Conservation (phyloP, 2,888 invertebrate species). For the Heliothis peltigera region DNA sequence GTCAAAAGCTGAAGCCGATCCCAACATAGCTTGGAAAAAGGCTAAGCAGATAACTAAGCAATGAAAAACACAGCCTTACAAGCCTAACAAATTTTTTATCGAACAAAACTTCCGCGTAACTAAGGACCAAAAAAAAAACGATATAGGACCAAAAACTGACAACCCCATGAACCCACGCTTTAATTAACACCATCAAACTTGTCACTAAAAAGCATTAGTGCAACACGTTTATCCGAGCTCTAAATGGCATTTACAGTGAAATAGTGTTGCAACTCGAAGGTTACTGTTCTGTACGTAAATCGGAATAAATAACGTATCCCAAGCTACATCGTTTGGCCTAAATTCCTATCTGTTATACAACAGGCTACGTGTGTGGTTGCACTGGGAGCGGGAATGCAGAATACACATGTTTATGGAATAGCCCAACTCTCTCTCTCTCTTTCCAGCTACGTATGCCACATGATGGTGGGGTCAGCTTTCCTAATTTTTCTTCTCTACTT, state of each 20-base stretch:
- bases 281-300: conserved; percentile 58
- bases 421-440: too few species aligned
- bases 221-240: conserved; percentile 27
- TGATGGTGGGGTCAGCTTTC: too few species aligned
- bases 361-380: conserved; percentile 23
- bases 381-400: conserved; percentile 35
- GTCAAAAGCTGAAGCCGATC: too few species aligned
- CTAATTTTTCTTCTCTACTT: too few species aligned
- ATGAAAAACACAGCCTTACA: too few species aligned
- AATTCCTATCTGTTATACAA: conserved; percentile 68
- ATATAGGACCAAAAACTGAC: not conserved
- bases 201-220: conserved; percentile 40
- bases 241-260: conserved; percentile 56
- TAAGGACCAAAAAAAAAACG: not conserved
- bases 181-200: conserved; percentile 12
- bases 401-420: not conserved
- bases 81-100: not conserved
- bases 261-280: conserved; percentile 51
- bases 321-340: conserved; percentile 65
- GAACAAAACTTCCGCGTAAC: not conserved
- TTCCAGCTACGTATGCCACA: too few species aligned
- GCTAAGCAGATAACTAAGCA: too few species aligned
- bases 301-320: conserved; percentile 71
- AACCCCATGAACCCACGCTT: not conserved
- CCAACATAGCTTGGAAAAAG: too few species aligned